Evolutionary conservation across 2,113 vertebrate genomes (phyloP), one percentile per base, ranked within the genome.

Genomic region (Lagenorhynchus albirostris): DNA sequence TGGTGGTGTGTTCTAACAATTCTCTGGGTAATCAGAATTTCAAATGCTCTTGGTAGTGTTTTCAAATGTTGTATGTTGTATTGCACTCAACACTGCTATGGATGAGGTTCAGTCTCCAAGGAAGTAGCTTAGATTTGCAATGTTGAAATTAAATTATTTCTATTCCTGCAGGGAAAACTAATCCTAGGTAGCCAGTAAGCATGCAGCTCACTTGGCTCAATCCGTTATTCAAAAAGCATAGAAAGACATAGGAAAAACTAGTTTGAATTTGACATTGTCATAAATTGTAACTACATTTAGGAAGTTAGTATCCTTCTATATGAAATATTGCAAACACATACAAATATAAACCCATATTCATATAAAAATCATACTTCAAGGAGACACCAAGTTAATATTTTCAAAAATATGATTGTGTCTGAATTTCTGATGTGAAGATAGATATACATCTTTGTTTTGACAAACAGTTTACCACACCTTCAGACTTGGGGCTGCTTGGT

Each of bases 121-220:
- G 67, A 95, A 79, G 84, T 86, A 73, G 44, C 50, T 92, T 81
- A 92, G 23, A 85, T 63, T 79, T 89, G 9, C 31, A 86, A 31
- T 60, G 33, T 85, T 71, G 44, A 86, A 71, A 77, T 73, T 67
- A 95, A 96, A 65, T 95, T 91, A 50, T 44, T 79, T 96, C 92
- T 68, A 73, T 94, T 94, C 92, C 84, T 62, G 36, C 14, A 87
- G 31, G 33, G 84, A 90, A 86, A 96, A 62, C 17, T 63, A 92
- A 94, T 94, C 82, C 31, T 62, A 79, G 38, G 36, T 73, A 87
- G n/a, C 12, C 21, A 33, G 50, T 58, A 44, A 95, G 20, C 29
- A 33, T 18, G 29, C 21, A 31, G n/a, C 25, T 90, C n/a, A 41
- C 47, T 92, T 33, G 7, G 38, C 62, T 96, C 36, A 86, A 73